Percentiles rank a stretch among this genome's conserved stretches.
phyloP scores from a whole-genome alignment of 2,888 invertebrate genomes.

The Punctoribates punctum region DNA sequence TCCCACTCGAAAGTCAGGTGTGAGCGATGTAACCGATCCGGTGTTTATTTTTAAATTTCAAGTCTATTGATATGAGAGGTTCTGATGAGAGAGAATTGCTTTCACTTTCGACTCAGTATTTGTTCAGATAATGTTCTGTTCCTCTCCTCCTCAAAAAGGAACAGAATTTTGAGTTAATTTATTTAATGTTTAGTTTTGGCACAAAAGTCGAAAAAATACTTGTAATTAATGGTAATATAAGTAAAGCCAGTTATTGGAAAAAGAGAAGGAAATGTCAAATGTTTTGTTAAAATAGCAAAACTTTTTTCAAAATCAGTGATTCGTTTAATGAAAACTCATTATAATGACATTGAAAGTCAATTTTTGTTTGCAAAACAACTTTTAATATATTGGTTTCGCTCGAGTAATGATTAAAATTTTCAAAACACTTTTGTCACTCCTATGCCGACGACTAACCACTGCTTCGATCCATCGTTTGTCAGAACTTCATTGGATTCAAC shows the following conservation, averaged over 20 bases:
- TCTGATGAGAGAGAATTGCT: neutral
- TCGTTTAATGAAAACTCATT: constrained; percentile 28
- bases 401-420: neutral
- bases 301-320: constrained; percentile 8
- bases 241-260: neutral
- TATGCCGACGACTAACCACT: neutral
- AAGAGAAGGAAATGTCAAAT: constrained; percentile 30
- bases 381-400: constrained; percentile 1
- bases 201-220: too few relatives aligned
- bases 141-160: neutral
- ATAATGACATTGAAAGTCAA: constrained; percentile 26
- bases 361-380: constrained; percentile 12
- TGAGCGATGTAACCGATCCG: too few relatives aligned
- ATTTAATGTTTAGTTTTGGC: neutral
- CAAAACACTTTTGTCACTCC: neutral
- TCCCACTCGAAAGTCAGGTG: too few relatives aligned
- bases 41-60: neutral
- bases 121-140: too few relatives aligned
- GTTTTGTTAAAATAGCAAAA: neutral
- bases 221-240: too few relatives aligned
- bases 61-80: neutral
- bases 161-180: neutral
- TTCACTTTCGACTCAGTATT: neutral
- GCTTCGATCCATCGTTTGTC: too few relatives aligned
- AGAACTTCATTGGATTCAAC: too few relatives aligned